Evolutionary conservation across 2,113 vertebrate genomes (phyloP), one percentile per base, ranked within the genome.

Genomic region (Todiramphus chloris): DNA sequence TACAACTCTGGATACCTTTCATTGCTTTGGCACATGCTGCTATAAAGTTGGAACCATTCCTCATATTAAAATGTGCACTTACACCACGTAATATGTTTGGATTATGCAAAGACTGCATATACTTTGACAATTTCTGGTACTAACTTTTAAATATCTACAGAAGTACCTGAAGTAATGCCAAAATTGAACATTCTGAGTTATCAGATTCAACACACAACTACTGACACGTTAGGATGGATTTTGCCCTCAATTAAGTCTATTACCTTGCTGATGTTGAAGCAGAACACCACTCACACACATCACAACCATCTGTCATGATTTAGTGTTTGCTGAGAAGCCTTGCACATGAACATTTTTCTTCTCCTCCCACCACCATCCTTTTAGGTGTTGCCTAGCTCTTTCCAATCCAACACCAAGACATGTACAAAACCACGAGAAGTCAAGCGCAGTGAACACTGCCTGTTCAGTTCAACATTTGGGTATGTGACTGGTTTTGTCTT

Each of bases 11-110:
- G 59, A 23, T 46, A 31, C 21, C 11, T 4, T 27, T 84, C 51
- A 58, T 50, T n/a, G 6, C 33, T 35, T 13, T 8, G 1, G 33
- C 44, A 59, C 24, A 18, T 0, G 1, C 17, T 50, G 13, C 44
- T 43, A 31, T 9, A 2, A 73, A 76, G 62, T 2, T 92, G 70
- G 24, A 87, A 27, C 56, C 48, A 13, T 7, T 60, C 39, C 41
- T 73, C 19, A 0, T 2, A 27, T 17, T 20, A 12, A 64, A 76
- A 46, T 17, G 74, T 27, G 14, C 20, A 31, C 11, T 79, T 64
- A 56, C 2, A 35, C 6, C 2, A 7, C 10, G 5, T 15, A 48
- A 9, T 24, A 21, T 3, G 7, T 27, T 53, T 73, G 70, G 35
- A 62, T 25, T 30, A 48, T 10, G 41, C 31, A 84, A 59, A 58